Percentiles rank a stretch among this genome's conserved stretches.
Evolutionary conservation across 2,797 vertebrate species (phyloP).

Genomic region (Crocidura indochinensis): DNA sequence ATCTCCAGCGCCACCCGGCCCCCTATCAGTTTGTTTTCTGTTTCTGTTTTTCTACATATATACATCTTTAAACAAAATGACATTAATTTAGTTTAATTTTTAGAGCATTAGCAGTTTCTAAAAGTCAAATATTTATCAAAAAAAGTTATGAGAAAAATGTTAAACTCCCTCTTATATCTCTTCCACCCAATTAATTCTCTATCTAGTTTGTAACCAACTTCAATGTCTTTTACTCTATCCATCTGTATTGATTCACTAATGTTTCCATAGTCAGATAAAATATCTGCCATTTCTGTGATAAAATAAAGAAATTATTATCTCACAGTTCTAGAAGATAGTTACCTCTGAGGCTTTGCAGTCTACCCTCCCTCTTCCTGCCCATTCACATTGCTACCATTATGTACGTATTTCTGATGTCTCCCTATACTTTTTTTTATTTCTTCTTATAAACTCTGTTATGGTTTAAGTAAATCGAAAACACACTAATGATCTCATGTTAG

Average conservation of each 20-base stretch:
- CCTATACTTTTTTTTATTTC: not conserved
- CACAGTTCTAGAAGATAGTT: not conserved
- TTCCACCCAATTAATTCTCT: not conserved
- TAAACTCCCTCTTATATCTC: not conserved
- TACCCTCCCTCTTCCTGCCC: not conserved
- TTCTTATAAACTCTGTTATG: not conserved
- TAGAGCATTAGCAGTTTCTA: slow-evolving; percentile 11
- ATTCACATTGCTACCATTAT: not conserved
- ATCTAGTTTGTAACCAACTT: not conserved
- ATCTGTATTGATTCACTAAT: not conserved
- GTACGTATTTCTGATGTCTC: fast-evolving
- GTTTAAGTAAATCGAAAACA: not conserved
- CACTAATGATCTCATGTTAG: not conserved
- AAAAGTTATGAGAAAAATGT: not conserved
- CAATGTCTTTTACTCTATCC: not conserved
- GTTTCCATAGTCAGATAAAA: not conserved
- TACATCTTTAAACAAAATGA: not conserved
- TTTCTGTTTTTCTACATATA: not conserved
- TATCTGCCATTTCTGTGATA: not conserved
- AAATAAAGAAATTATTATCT: not conserved
- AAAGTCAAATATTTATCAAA: not conserved
- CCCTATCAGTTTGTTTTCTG: not conserved
- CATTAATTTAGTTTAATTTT: slow-evolving; percentile 30
- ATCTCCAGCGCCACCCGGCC: too few relatives aligned
- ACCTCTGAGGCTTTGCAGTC: not conserved